Evolutionary conservation across 2,888 invertebrate species (phyloP).

Genomic region (Apamea sordens): DNA sequence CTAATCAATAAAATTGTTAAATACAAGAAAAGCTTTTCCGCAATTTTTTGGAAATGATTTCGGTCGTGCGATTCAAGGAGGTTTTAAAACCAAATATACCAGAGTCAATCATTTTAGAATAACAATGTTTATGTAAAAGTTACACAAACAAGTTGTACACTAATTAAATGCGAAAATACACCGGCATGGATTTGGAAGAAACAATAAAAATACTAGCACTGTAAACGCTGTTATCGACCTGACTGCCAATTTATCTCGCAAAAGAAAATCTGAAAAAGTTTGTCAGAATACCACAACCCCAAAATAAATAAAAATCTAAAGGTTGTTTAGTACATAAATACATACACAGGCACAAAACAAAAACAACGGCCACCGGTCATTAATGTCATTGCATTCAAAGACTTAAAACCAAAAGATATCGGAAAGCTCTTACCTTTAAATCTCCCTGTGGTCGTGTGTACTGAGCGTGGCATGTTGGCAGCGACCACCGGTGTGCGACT

Average conservation of each 20-base stretch:
- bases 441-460: slow-evolving; percentile 80
- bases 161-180: neutral
- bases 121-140: neutral
- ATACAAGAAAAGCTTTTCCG: slow-evolving; percentile 58
- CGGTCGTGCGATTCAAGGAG: neutral
- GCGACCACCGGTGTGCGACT: slow-evolving; percentile 87
- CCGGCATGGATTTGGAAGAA: neutral
- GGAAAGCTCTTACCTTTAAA: slow-evolving; percentile 43
- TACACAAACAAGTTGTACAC: no score
- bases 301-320: neutral
- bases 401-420: slow-evolving; percentile 43
- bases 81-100: neutral
- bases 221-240: neutral
- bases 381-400: neutral
- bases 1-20: slow-evolving; percentile 21
- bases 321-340: neutral
- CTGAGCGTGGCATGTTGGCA: slow-evolving; percentile 88
- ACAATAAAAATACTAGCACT: neutral
- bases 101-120: neutral
- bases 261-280: neutral
- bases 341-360: neutral
- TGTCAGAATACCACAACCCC: neutral
- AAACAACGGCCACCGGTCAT: neutral
- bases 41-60: slow-evolving; percentile 35
- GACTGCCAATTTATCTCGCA: neutral